These are phyloP conservation scores for Centropyge bicolor DNA, from an alignment of 2,797 vertebrate genomes.

Conservation along the genomic window DNA sequence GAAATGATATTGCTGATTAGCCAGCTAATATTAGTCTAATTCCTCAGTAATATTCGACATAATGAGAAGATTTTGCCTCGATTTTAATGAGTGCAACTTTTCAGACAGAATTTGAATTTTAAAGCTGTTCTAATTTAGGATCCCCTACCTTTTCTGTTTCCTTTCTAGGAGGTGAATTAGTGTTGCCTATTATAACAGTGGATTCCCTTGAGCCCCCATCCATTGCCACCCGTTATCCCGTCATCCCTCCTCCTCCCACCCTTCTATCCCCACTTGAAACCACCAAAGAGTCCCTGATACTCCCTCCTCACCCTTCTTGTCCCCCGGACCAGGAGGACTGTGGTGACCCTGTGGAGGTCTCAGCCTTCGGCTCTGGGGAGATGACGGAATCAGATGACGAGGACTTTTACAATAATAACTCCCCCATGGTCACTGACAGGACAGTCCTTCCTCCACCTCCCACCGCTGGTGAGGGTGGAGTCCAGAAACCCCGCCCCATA, in stretches of 20 bases:
- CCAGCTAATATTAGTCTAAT: constrained; percentile 46
- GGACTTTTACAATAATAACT: constrained; percentile 94
- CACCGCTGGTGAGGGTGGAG: constrained; percentile 83
- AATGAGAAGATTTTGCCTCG: constrained; percentile 61
- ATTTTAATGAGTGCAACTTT: constrained; percentile 55
- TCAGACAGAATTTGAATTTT: constrained; percentile 42
- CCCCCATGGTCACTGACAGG: constrained; percentile 94
- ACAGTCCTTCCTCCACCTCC: constrained; percentile 91
- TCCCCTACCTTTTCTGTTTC: constrained; percentile 82
- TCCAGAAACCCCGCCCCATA: constrained; percentile 85
- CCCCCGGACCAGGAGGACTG: constrained; percentile 95
- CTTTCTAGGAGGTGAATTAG: constrained; percentile 96
- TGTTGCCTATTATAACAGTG: constrained; percentile 97
- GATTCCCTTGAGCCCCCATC: constrained; percentile 96
- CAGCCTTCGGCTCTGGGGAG: constrained; percentile 95
- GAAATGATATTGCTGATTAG: constrained; percentile 42
- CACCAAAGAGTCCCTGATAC: constrained; percentile 94
- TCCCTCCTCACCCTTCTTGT: constrained; percentile 89
- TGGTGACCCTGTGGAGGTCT: constrained; percentile 93
- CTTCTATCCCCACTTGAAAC: constrained; percentile 92
- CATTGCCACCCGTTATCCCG: constrained; percentile 93
- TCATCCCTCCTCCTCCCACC: constrained; percentile 93
- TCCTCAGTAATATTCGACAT: constrained; percentile 45
- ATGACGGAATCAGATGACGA: constrained; percentile 96
- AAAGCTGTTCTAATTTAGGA: constrained; percentile 77